Percentiles rank a stretch among this genome's conserved stretches.
These are phyloP conservation scores for Pangasius macronema DNA, from an alignment of 2,797 vertebrate genomes.

Conservation along the genomic window DNA sequence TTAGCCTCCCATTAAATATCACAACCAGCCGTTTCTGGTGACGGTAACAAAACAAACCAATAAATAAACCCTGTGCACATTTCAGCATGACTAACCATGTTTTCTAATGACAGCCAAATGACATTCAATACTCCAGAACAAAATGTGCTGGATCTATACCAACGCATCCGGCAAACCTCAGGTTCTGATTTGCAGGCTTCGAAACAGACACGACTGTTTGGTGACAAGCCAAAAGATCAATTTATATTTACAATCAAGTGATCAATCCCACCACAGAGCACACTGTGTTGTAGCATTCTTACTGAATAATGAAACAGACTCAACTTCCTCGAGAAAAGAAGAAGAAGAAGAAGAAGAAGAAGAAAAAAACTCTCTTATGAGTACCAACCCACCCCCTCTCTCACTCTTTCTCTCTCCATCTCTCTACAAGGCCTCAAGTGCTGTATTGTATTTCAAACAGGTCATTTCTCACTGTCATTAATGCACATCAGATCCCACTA, in stretches of 20 bases:
- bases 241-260: slow-evolving; percentile 30
- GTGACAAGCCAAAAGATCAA: slow-evolving; percentile 19
- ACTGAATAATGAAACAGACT: slow-evolving; percentile 52
- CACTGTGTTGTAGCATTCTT: slow-evolving; percentile 31
- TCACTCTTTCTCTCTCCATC: slow-evolving; percentile 29
- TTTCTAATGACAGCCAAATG: slow-evolving; percentile 41
- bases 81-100: slow-evolving; percentile 33
- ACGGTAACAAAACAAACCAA: neutral
- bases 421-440: slow-evolving; percentile 62
- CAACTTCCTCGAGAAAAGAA: slow-evolving; percentile 48
- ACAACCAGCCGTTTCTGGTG: neutral
- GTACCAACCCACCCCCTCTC: neutral
- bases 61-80: slow-evolving; percentile 8
- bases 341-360: slow-evolving; percentile 29
- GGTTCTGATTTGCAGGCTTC: slow-evolving; percentile 26
- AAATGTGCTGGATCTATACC: slow-evolving; percentile 8
- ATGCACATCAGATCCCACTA: slow-evolving; percentile 77
- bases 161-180: slow-evolving; percentile 13
- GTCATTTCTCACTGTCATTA: slow-evolving; percentile 81
- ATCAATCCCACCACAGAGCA: slow-evolving; percentile 32
- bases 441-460: slow-evolving; percentile 77
- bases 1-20: neutral
- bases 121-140: slow-evolving; percentile 25
- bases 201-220: slow-evolving; percentile 18
- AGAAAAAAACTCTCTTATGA: slow-evolving; percentile 25